Conservation (phyloP, 2,888 invertebrate genomes). For the Ecliptopera silaceata region DNA sequence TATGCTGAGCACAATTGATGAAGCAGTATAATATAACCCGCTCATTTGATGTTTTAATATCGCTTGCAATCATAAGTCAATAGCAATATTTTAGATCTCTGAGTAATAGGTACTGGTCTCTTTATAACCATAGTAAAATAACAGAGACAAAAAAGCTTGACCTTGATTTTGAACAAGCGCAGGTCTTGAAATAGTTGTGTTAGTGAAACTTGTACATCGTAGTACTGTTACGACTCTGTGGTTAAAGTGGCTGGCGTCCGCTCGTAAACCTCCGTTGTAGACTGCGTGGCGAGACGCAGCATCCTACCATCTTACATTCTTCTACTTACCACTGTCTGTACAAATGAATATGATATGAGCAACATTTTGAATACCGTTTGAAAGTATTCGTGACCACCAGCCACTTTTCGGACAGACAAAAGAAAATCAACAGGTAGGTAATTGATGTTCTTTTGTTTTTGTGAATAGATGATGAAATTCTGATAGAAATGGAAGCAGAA, state of each 20-base stretch:
- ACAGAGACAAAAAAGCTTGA: not conserved
- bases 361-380: not conserved
- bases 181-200: not conserved
- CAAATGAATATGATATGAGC: not conserved
- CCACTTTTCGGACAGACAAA: too few species aligned
- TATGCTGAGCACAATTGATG: not conserved
- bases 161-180: not conserved
- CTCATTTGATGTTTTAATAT: not conserved
- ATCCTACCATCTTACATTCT: conserved; percentile 46
- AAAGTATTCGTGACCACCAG: too few species aligned
- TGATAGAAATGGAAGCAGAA: not conserved
- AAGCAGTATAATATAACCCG: not conserved
- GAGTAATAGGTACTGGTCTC: too few species aligned
- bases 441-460: not conserved
- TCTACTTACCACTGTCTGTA: conserved; percentile 19
- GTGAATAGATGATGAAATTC: too few species aligned
- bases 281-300: conserved; percentile 79
- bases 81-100: too few species aligned
- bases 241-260: conserved; percentile 73
- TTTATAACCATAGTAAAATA: too few species aligned
- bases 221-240: conserved; percentile 10
- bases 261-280: conserved; percentile 77
- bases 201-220: not conserved
- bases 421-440: too few species aligned
- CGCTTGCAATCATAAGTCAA: not conserved